A percentile compares a stretch with the other conserved stretches of the same genome.
These are phyloP conservation scores for Pollenia amentaria DNA, from an alignment of 2,888 invertebrate species.

Conservation along the genomic window DNA sequence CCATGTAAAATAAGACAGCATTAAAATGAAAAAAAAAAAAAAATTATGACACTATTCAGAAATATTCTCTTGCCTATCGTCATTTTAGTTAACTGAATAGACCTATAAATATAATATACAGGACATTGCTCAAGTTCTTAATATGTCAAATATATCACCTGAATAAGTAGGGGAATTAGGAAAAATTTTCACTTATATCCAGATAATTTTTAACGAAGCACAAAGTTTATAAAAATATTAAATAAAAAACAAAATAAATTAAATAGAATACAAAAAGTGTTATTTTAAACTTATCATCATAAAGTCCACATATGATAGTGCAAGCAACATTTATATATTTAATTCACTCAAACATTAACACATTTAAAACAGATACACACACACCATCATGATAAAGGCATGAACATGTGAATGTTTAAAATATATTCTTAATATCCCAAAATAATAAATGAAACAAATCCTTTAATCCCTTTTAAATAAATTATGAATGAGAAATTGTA, in stretches of 20 bases:
- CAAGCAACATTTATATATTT: background rate
- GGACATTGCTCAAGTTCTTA: too few species aligned
- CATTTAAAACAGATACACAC: background rate
- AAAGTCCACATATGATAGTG: background rate
- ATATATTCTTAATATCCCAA: background rate
- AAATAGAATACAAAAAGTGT: background rate
- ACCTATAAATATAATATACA: too few species aligned
- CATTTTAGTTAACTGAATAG: too few species aligned
- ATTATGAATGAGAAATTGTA: too few species aligned
- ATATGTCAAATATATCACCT: too few species aligned
- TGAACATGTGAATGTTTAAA: background rate
- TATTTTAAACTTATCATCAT: background rate
- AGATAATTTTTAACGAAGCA: background rate
- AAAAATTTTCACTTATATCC: too few species aligned
- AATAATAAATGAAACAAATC: conserved; percentile 23
- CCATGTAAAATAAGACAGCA: too few species aligned
- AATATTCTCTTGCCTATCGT: too few species aligned
- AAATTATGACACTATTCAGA: too few species aligned
- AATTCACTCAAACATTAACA: background rate
- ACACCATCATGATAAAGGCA: background rate
- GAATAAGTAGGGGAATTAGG: too few species aligned
- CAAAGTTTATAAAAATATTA: background rate
- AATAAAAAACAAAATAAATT: background rate
- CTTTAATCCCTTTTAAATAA: conserved; percentile 32
- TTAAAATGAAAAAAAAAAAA: too few species aligned